Conservation (phyloP, 30 jellyfish, hydroid and myxozoan species). For the Mastigias papua region DNA sequence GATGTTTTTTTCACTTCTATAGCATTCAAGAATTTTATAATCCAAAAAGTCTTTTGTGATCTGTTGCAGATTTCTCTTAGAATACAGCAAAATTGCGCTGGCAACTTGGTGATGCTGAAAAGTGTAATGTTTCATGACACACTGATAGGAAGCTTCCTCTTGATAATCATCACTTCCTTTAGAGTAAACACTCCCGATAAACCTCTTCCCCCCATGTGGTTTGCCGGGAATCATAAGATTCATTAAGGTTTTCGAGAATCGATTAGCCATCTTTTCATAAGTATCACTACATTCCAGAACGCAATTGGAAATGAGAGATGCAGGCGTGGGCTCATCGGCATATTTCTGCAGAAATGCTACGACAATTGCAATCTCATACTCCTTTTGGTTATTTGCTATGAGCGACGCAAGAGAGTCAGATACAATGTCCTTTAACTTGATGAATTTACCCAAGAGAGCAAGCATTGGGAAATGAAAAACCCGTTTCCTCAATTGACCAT, state of each 20-base stretch:
- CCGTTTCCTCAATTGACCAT: not conserved
- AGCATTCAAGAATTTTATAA: slow-evolving; percentile 20
- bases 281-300: not conserved
- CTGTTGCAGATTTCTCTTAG: slow-evolving; percentile 25
- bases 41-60: slow-evolving; percentile 32
- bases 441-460: slow-evolving; percentile 67
- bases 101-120: slow-evolving; percentile 65
- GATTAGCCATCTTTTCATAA: slow-evolving; percentile 1
- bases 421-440: slow-evolving; percentile 32
- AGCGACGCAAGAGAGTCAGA: slow-evolving; percentile 25
- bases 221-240: slow-evolving; percentile 54
- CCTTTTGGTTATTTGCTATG: not conserved
- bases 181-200: not conserved
- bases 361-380: slow-evolving; percentile 59
- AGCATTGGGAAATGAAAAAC: slow-evolving; percentile 74
- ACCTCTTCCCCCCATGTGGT: slow-evolving; percentile 1
- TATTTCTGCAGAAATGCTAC: slow-evolving; percentile 51
- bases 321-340: slow-evolving; percentile 52
- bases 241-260: slow-evolving; percentile 17
- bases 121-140: slow-evolving; percentile 31
- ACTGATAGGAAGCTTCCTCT: not conserved
- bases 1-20: not conserved
- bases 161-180: not conserved
- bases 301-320: slow-evolving; percentile 33
- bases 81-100: slow-evolving; percentile 15